Evolutionary conservation across 1,140 invertebrate species (phyloP), one percentile per base, ranked within the genome.

Genomic region (Babylonia areolata): DNA sequence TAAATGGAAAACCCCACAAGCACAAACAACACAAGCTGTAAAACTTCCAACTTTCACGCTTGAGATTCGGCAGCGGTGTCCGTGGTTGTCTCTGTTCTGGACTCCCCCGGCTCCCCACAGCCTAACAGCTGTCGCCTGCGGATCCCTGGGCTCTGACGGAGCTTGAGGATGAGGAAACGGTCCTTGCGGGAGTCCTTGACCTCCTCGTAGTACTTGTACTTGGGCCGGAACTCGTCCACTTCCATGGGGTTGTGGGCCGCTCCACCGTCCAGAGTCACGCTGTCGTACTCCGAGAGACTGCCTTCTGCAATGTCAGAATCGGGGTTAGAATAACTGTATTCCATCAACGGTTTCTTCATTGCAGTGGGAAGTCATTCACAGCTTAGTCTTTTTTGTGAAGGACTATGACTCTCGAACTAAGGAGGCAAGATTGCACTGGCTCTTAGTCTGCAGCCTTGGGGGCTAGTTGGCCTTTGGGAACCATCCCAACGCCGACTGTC

Each of bases 171-270:
- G 78, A 90, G 86, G 77, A 91, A 90, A 79, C 86, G 89, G 17
- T 92, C 91, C 40, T 89, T 88, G 33, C 91, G 78, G 3, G 89
- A 84, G 75, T 92, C 91, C 58, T 86, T 75, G 37, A 92, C 82
- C 54, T 92, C 90, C 51, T 92, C 91, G 82, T 89, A 92, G 86
- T 89, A 92, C 86, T 92, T 92, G 83, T 92, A 92, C 84, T 91
- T 92, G 39, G 91, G 91, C 84, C 87, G 88, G 37, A 91, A 90
- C 69, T 87, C 86, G 35, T 80, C 78, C 2, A 28, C 54, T 15
- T 69, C 81, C 58, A 35, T 83, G 28, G 35, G 75, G 40, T 77
- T 77, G 35, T 77, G 75, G 35, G 75, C 75, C 23, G 75, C 75
- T 3, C 75, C 75, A 20, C 75, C 75, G 2, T 77, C 75, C 28